Evolutionary conservation across 1,140 invertebrate species (phyloP).

Genomic region (Drosophila sturtevanti): DNA sequence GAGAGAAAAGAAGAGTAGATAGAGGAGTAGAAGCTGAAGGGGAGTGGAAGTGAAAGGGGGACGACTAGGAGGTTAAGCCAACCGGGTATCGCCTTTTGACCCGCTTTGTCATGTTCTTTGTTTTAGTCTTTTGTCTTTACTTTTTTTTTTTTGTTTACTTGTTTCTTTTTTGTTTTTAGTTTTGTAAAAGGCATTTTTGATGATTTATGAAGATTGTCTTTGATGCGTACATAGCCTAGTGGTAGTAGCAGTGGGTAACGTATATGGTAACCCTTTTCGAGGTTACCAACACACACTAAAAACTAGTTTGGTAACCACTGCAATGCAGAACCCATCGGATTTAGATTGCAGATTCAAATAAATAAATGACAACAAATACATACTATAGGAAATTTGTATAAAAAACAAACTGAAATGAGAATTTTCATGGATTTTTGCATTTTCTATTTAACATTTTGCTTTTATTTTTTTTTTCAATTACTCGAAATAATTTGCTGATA

Average conservation of each 20-base stretch:
- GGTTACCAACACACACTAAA: not conserved
- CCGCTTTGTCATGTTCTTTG: slow-evolving; percentile 21
- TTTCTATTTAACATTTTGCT: no score
- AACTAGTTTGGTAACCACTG: not conserved
- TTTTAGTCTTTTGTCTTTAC: slow-evolving; percentile 10
- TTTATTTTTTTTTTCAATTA: no score
- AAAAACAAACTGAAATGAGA: no score
- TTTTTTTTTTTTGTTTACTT: not conserved
- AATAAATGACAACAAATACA: no score
- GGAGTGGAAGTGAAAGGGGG: no score
- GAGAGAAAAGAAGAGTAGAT: not conserved
- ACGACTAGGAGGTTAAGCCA: no score
- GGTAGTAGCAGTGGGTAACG: not conserved
- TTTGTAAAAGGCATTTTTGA: not conserved
- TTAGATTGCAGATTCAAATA: not conserved
- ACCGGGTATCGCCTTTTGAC: slow-evolving; percentile 12
- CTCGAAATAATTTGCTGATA: no score
- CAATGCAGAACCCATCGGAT: not conserved
- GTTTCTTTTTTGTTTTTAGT: not conserved
- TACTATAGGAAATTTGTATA: no score
- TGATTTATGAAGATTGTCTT: slow-evolving; percentile 6
- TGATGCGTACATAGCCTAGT: slow-evolving; percentile 3
- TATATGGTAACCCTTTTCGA: not conserved
- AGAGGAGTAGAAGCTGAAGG: not conserved
- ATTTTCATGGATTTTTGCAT: no score